phyloP scores from a whole-genome alignment of 2,113 vertebrate species.

The Lasiurus borealis region DNA sequence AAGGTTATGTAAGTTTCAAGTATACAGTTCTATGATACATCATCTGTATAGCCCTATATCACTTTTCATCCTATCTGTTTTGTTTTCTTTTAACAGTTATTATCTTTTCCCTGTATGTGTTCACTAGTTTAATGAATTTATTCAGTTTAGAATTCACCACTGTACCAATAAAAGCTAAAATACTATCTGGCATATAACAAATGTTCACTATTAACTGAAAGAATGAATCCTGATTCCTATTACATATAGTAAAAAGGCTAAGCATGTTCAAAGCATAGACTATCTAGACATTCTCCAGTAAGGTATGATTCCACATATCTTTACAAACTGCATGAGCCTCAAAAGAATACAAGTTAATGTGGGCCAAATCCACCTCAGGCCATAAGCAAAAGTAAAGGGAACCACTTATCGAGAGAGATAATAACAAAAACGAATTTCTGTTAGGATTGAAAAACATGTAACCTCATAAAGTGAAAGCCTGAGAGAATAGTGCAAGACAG shows the following conservation, averaged over 20 bases:
- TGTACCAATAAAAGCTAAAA: background rate
- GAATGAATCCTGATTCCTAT: background rate
- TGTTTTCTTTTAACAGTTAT: background rate
- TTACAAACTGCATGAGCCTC: background rate
- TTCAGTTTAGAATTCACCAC: background rate
- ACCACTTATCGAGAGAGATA: conserved; percentile 29
- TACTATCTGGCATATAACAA: background rate
- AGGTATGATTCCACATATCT: background rate
- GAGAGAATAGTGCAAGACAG: conserved; percentile 6
- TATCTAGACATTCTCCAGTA: background rate
- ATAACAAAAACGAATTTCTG: background rate
- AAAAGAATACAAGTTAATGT: conserved; percentile 9
- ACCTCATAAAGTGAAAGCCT: conserved; percentile 40
- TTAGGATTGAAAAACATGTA: background rate
- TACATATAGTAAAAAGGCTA: background rate
- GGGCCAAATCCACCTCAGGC: background rate
- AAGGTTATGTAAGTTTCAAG: background rate
- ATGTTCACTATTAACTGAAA: background rate
- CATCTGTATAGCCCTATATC: background rate
- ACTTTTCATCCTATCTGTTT: background rate
- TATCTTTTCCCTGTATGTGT: background rate
- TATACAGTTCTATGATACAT: background rate
- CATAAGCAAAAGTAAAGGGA: conserved; percentile 29
- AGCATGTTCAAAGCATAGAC: background rate
- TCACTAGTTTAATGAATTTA: background rate